Evolutionary conservation across 1,140 invertebrate genomes (phyloP), one percentile per base, ranked within the genome.

Genomic region (Antheraea mylitta): DNA sequence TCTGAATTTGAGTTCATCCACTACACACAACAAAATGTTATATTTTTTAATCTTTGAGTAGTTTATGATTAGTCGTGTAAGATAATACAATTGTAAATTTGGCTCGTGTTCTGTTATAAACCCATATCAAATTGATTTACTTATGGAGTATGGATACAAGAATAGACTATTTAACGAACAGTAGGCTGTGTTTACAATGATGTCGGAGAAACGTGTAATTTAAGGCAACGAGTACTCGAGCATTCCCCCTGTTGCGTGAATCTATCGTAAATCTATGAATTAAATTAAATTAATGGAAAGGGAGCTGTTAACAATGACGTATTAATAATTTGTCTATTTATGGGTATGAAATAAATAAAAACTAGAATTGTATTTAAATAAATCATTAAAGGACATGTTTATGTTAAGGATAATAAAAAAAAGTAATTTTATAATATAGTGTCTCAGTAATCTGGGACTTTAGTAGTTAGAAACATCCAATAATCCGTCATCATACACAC

Each of bases 151-250:
- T 10, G 45, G 6, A 53, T 53, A 53, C 45, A 53, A 53, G 45
- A 37, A 65, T 42, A 65, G 64, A 18, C 64, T 22, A 65, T 65
- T 65, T 48, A 19, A 18, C 42, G 19, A 68, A 68, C 66, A 68
- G 63, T 53, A 61, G 66, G 60, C 48, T 68, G 42, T 71, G 58
- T 71, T 71, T 71, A 71, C 70, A 71, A 68, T 71, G 66, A 68
- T 64, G 62, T 36, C 66, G 61, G 36, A 58, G 36, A 58, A 63
- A 30, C 66, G 45, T 59, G 66, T 71, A 71, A 71, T 71, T 71
- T 68, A 63, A 71, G 66, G 59, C 63, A 59, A 62, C 37, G 18
- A 64, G 53, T 68, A 59, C 68, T 68, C 38, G 64, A 68, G 48
- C 48, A 37, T 67, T 64, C 61, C 37, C 19, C 30, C 19, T 58